Percentiles rank a stretch among this genome's conserved stretches.
These are phyloP conservation scores for Gastrophryne carolinensis DNA, from an alignment of 2,797 vertebrate genomes.

Conservation along the genomic window DNA sequence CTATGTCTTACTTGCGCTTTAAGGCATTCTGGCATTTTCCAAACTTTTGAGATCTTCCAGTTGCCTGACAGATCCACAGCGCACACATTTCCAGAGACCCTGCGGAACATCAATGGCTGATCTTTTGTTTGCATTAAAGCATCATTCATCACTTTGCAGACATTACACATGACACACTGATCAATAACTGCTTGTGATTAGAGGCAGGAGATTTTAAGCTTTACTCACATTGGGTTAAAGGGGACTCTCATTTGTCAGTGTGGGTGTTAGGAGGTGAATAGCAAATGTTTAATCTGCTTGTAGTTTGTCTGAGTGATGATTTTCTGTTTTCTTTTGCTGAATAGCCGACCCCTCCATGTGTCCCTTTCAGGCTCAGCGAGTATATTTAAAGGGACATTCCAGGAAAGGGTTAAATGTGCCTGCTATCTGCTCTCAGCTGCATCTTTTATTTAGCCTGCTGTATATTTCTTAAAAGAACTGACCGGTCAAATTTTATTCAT, in stretches of 20 bases:
- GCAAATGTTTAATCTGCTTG: background rate
- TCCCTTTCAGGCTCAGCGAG: too few relatives aligned
- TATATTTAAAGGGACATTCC: too few relatives aligned
- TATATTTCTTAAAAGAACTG: too few relatives aligned
- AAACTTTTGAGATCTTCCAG: background rate
- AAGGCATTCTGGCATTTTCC: too few relatives aligned
- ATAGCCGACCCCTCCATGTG: too few relatives aligned
- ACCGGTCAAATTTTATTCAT: too few relatives aligned
- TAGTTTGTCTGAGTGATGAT: background rate
- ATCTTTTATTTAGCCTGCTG: too few relatives aligned
- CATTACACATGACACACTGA: conserved; percentile 30
- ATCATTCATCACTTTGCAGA: conserved; percentile 24
- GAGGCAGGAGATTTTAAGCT: background rate
- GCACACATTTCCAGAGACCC: background rate
- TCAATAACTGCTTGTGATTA: conserved; percentile 41
- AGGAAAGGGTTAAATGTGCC: too few relatives aligned
- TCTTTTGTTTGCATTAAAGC: conserved; percentile 19
- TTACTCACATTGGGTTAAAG: background rate
- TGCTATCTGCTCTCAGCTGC: too few relatives aligned
- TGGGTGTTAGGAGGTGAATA: background rate
- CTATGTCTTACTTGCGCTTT: too few relatives aligned
- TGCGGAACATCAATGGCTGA: conserved; percentile 32
- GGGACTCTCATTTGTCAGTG: background rate
- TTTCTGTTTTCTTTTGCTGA: background rate
- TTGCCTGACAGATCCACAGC: conserved; percentile 3